Evolutionary conservation across 2,797 vertebrate species (phyloP).

Genomic region (Furcifer pardalis): DNA sequence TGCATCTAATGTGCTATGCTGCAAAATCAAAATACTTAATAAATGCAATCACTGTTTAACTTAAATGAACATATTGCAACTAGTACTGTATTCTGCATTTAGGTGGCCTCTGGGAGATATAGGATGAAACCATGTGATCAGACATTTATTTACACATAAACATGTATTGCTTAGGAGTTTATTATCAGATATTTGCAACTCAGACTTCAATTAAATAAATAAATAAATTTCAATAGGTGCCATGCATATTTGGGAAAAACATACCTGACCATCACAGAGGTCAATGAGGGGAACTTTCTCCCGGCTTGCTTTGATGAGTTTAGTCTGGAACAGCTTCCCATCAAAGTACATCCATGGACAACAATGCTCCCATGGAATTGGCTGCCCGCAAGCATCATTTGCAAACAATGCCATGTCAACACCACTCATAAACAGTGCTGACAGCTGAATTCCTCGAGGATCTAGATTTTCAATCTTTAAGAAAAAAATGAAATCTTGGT

Average conservation of each 20-base stretch:
- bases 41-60: neutral
- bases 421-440: constrained; percentile 94
- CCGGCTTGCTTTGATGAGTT: constrained; percentile 89
- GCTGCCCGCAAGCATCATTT: constrained; percentile 93
- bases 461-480: constrained; percentile 93
- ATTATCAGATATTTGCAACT: fast-evolving
- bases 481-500: constrained; percentile 37
- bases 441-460: constrained; percentile 91
- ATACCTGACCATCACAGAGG: constrained; percentile 99
- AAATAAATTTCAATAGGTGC: fast-evolving
- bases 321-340: constrained; percentile 94
- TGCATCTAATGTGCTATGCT: neutral
- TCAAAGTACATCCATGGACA: constrained; percentile 99
- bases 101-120: neutral
- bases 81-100: neutral
- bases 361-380: constrained; percentile 95
- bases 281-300: constrained; percentile 94
- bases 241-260: constrained; percentile 13
- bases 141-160: neutral
- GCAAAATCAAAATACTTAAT: neutral
- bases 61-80: neutral
- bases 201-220: fast-evolving
- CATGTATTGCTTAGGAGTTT: neutral
- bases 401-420: constrained; percentile 96
- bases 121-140: neutral